A percentile compares a stretch with the other conserved stretches of the same genome.
These are phyloP conservation scores for Epinotia demarniana DNA, from an alignment of 2,888 invertebrate genomes.

Conservation along the genomic window DNA sequence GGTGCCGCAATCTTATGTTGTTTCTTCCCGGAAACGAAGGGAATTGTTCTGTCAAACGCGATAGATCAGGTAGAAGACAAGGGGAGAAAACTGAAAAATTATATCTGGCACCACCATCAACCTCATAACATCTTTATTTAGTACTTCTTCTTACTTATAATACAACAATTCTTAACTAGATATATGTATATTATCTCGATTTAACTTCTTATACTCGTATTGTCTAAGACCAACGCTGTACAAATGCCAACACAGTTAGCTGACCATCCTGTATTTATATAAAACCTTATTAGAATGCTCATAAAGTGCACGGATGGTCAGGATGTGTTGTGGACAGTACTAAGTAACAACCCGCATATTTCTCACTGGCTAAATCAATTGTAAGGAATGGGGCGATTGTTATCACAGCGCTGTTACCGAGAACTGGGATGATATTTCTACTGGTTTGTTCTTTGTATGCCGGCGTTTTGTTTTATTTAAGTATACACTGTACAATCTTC, in stretches of 20 bases:
- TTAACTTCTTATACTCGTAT: neutral
- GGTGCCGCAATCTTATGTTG: conserved; percentile 67
- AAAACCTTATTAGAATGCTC: too few species aligned
- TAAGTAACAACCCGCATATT: conserved; percentile 16
- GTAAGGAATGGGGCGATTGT: conserved; percentile 23
- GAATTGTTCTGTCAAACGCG: conserved; percentile 69
- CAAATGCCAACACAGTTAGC: too few species aligned
- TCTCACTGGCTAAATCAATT: conserved; percentile 14
- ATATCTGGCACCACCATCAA: conserved; percentile 5
- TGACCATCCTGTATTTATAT: too few species aligned
- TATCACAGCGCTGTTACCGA: conserved; percentile 11
- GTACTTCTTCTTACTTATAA: neutral
- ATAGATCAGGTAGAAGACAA: conserved; percentile 67
- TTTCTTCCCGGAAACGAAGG: conserved; percentile 75
- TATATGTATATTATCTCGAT: neutral
- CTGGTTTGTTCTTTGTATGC: conserved; percentile 7
- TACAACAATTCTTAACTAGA: neutral
- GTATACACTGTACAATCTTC: neutral
- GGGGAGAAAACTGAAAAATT: conserved; percentile 30
- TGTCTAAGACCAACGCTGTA: neutral
- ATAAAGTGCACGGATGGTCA: too few species aligned
- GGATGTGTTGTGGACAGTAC: neutral
- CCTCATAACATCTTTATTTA: conserved; percentile 12
- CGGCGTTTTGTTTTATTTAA: neutral
- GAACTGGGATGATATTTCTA: conserved; percentile 9